Percentiles rank a stretch among this genome's conserved stretches.
These are phyloP conservation scores for Drosophila sproati DNA, from an alignment of 1,140 invertebrate genomes.

Conservation along the genomic window DNA sequence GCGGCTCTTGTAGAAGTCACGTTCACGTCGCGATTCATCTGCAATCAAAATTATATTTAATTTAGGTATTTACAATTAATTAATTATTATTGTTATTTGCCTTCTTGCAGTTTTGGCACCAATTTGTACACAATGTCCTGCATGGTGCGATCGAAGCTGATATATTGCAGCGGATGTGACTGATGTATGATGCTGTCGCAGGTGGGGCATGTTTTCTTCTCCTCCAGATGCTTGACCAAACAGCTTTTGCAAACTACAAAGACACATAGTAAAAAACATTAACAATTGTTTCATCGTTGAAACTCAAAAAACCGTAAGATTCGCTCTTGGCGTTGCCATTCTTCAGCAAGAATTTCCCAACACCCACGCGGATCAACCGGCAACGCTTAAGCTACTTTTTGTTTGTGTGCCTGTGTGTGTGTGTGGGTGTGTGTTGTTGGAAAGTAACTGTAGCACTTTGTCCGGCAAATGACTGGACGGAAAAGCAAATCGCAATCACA, in stretches of 20 bases:
- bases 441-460: background rate
- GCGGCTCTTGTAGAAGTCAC: constrained; percentile 93
- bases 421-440: background rate
- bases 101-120: constrained; percentile 95
- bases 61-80: background rate
- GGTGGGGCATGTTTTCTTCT: constrained; percentile 98
- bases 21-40: constrained; percentile 95
- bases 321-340: background rate
- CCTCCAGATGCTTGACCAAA: constrained; percentile 98
- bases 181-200: constrained; percentile 99
- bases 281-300: background rate
- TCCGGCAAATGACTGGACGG: background rate
- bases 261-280: background rate
- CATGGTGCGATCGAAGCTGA: constrained; percentile 98
- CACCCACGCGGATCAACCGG: constrained; percentile 21
- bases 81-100: constrained; percentile 85
- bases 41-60: constrained; percentile 50
- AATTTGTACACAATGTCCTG: constrained; percentile 99
- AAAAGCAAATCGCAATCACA: constrained; percentile 16
- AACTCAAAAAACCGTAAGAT: background rate
- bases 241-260: constrained; percentile 97
- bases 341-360: background rate
- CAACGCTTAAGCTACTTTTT: background rate
- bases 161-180: constrained; percentile 97
- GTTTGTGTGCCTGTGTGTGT: background rate